Evolutionary conservation across 30 jellyfish, hydroid and myxozoan genomes (phyloP), one percentile per base, ranked within the genome.

Genomic region (Aurelia sp.): DNA sequence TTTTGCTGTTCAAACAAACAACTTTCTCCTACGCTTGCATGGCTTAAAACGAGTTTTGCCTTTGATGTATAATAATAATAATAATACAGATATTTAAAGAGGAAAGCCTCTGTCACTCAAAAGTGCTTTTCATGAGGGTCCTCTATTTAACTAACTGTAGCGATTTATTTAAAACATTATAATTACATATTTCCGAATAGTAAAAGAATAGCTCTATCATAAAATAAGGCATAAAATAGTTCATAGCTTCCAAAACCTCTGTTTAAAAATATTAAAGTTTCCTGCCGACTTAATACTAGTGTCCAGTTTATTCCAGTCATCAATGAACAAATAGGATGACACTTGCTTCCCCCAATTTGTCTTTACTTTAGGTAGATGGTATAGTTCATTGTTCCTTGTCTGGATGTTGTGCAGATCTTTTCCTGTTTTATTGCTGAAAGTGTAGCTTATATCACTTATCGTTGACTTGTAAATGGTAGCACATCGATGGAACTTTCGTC

Each of bases 261-360:
- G 50, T 38, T 38, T 38, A 38, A 38, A 38, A 38, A 38, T 38
- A 4, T 38, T 38, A 7, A 38, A 74, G 86, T 44, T 74, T 24
- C 86, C 73, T 50, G 86, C 86, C 80, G 65, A 74, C 13, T 50
- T 74, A 8, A 53, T 74, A 24, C 31, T 24, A 0, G 82, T 35
- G 82, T 35, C 82, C 82, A 71, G 65, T 71, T 71, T 71, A 74
- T 74, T 74, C 72, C 72, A 44, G 86, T 74, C 65, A 52, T 74
- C 86, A 38, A 27, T 2, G 33, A 27, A 27, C 33, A 27, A 52
- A 76, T 59, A 52, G 88, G 88, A 76, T 59, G 88, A 76, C 88
- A 76, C 81, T 76, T 76, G 88, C 88, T 76, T 76, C 82, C 88
- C 88, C 59, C 57, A 76, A 76, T 55, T 76, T 76, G 88, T 76